phyloP scores from a whole-genome alignment of 2,113 vertebrate species.

The Dipodomys stephensi region DNA sequence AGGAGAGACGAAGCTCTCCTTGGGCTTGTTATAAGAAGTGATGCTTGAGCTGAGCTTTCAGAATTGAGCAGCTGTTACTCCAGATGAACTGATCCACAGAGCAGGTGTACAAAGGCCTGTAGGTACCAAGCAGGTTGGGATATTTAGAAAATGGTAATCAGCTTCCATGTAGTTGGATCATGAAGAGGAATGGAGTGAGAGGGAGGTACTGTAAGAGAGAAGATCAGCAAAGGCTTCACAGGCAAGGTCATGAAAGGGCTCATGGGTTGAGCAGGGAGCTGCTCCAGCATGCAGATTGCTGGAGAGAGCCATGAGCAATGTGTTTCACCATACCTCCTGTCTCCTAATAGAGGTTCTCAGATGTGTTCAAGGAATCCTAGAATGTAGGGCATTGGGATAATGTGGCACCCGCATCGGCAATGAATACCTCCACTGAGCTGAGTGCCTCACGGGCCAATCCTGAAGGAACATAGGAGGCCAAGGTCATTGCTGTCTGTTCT shows the following conservation, averaged over 20 bases:
- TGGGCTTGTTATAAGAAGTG: not conserved
- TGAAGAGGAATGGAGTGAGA: no score
- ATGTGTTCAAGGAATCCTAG: not conserved
- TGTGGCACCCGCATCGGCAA: not conserved
- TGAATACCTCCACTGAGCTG: not conserved
- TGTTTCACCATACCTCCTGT: not conserved
- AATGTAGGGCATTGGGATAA: not conserved
- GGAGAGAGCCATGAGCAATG: not conserved
- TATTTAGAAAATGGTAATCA: not conserved
- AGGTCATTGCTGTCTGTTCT: not conserved
- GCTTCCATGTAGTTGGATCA: not conserved
- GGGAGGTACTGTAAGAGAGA: not conserved
- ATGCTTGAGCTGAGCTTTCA: not conserved
- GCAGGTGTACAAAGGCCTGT: not conserved
- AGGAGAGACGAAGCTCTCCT: not conserved
- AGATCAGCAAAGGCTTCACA: not conserved
- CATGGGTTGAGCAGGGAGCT: not conserved
- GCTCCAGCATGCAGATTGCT: not conserved
- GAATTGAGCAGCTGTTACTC: not conserved
- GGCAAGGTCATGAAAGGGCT: not conserved
- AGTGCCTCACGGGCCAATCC: not conserved
- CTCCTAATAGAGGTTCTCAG: not conserved
- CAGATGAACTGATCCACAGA: not conserved
- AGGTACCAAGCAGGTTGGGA: not conserved
- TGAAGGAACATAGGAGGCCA: rapidly evolving